These are phyloP conservation scores for Ypsolopha sequella DNA, from an alignment of 2,888 invertebrate species.

Conservation along the genomic window DNA sequence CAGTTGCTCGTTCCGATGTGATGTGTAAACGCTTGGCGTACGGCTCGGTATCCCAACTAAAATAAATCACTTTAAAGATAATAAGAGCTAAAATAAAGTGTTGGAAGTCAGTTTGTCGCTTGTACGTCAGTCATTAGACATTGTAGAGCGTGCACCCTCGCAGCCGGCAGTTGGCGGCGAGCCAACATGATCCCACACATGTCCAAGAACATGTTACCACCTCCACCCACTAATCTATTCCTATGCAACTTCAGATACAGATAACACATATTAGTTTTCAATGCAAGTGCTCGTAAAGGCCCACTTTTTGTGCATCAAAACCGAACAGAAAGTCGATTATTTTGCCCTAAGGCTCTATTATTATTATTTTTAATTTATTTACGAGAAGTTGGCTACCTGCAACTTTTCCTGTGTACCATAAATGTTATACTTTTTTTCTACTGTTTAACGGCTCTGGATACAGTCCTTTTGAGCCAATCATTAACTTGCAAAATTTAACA, in stretches of 20 bases:
- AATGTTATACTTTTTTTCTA: no score
- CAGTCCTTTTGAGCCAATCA: no score
- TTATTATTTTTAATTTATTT: no score
- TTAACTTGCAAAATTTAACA: no score
- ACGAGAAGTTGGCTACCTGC: no score
- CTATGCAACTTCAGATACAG: slow-evolving; percentile 8
- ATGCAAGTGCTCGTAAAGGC: no score
- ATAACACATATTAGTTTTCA: not conserved
- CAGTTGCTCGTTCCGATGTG: slow-evolving; percentile 9
- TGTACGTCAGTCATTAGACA: slow-evolving; percentile 46
- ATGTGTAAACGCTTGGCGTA: slow-evolving; percentile 46
- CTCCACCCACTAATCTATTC: slow-evolving; percentile 29
- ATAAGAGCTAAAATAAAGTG: slow-evolving; percentile 66
- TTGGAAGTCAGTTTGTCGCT: slow-evolving; percentile 52
- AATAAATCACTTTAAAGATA: slow-evolving; percentile 66
- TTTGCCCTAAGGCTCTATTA: no score
- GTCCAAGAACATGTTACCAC: slow-evolving; percentile 23
- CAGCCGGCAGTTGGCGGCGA: slow-evolving; percentile 20
- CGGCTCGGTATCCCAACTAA: slow-evolving; percentile 35
- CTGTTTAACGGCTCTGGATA: no score
- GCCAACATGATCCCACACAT: slow-evolving; percentile 50
- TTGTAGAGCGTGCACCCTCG: slow-evolving; percentile 22
- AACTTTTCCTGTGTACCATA: no score
- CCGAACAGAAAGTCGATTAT: no score
- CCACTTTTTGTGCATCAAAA: no score